Percentiles rank a stretch among this genome's conserved stretches.
Conservation (phyloP, 1,140 invertebrate genomes). For the Archivesica marissinica region DNA sequence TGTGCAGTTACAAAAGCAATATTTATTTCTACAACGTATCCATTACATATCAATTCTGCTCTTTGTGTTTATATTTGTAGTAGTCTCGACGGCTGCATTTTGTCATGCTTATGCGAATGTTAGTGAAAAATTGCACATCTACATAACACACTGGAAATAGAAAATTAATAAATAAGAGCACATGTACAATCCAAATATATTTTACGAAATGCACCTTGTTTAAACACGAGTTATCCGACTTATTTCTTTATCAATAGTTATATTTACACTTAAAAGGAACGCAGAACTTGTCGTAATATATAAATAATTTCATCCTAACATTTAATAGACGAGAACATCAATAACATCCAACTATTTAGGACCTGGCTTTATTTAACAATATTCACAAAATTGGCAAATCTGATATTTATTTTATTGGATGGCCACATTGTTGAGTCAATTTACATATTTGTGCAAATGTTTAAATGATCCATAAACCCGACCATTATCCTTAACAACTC, state of each 20-base stretch:
- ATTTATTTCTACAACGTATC: slow-evolving; percentile 41
- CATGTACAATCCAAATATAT: too few species aligned
- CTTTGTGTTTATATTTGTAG: background rate
- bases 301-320: background rate
- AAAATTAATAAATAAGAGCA: too few species aligned
- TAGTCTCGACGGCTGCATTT: background rate
- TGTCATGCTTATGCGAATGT: background rate
- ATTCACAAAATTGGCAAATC: slow-evolving; percentile 11
- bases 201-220: too few species aligned
- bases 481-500: slow-evolving; percentile 15
- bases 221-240: too few species aligned
- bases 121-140: background rate
- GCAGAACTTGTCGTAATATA: background rate
- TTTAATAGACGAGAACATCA: background rate
- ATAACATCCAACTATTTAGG: background rate
- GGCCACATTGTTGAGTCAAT: slow-evolving; percentile 43
- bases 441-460: slow-evolving; percentile 51
- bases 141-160: background rate
- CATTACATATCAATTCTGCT: slow-evolving; percentile 22
- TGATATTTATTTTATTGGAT: slow-evolving; percentile 46
- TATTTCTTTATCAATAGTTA: too few species aligned
- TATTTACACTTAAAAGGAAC: slow-evolving; percentile 3
- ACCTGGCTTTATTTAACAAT: background rate
- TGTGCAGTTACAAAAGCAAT: slow-evolving; percentile 34
- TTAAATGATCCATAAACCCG: slow-evolving; percentile 46